Conservation (phyloP, 2,113 vertebrate genomes). For the Catagonus wagneri region DNA sequence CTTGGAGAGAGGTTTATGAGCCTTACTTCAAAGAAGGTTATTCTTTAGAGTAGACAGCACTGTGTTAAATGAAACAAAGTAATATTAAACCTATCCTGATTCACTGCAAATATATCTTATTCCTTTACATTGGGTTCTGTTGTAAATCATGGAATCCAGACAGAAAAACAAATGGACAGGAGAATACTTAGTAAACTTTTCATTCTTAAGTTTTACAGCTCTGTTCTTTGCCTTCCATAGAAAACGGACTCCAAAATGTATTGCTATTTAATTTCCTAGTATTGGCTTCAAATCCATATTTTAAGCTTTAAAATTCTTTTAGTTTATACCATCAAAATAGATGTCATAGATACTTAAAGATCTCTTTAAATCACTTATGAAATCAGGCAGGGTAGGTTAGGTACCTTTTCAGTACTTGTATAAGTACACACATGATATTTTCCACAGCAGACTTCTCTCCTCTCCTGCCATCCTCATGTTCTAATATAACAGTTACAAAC, state of each 20-base stretch:
- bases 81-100: not conserved
- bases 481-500: not conserved
- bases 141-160: not conserved
- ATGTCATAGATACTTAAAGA: not conserved
- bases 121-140: not conserved
- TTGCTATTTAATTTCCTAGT: not conserved
- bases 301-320: not conserved
- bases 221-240: not conserved
- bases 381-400: not conserved
- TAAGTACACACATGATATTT: not conserved
- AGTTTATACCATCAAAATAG: constrained; percentile 6
- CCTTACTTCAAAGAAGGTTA: constrained; percentile 17
- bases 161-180: not conserved
- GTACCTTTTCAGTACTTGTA: not conserved
- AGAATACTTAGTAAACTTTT: not conserved
- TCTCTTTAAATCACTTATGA: not conserved
- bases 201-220: not conserved
- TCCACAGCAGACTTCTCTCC: not conserved
- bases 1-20: constrained; percentile 7
- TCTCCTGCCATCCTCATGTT: not conserved
- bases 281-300: constrained; percentile 12
- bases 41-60: not conserved
- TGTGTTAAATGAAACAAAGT: constrained; percentile 13
- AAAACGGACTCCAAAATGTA: constrained; percentile 36
- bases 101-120: not conserved